Evolutionary conservation across 2,888 invertebrate species (phyloP), one percentile per base, ranked within the genome.

Genomic region (Apodemia zela): DNA sequence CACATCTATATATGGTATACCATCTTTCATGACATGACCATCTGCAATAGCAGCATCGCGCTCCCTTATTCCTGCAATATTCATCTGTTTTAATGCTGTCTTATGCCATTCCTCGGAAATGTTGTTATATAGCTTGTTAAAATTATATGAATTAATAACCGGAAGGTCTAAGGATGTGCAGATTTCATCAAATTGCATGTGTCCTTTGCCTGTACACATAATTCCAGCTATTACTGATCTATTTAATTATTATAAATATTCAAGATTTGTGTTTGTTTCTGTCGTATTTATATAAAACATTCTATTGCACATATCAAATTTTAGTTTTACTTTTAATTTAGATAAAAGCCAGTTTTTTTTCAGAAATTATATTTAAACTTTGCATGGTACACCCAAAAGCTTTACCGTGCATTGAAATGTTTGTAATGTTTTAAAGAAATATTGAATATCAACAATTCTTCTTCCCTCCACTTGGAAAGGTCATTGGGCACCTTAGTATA

Each of bases 41-140:
- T 66, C 51, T 38, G n/a, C 29, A 57, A 70, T 61, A 2, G 67
- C 68, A n/a, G 51, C 13, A 8, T 58, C 59, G 45, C 63, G 38
- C 63, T 72, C 72, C 51, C 58, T 47, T 67, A 68, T 64, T 0
- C 63, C 68, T 3, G 70, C 69, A 21, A 49, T 58, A 18, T 42
- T 60, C 67, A 67, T 66, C 18, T 25, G n/a, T 15, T 59, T 33
- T 42, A 17, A 18, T 7, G 62, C 51, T 6, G 57, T 59, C 11
- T 13, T 25, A 45, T 61, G 49, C 66, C 64, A 65, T 42, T 58
- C 15, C 5, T 63, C 60, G 60, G 58, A 42, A 17, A 62, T 15
- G 2, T 38, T 17, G 2, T 8, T 1, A 2, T 62, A 21, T 1
- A 0, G 13, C 3, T 35, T 35, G 2, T 15, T 17, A 17, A 33